Evolutionary conservation across 2,888 invertebrate species (phyloP), one percentile per base, ranked within the genome.

Genomic region (Nomada hirtipes): DNA sequence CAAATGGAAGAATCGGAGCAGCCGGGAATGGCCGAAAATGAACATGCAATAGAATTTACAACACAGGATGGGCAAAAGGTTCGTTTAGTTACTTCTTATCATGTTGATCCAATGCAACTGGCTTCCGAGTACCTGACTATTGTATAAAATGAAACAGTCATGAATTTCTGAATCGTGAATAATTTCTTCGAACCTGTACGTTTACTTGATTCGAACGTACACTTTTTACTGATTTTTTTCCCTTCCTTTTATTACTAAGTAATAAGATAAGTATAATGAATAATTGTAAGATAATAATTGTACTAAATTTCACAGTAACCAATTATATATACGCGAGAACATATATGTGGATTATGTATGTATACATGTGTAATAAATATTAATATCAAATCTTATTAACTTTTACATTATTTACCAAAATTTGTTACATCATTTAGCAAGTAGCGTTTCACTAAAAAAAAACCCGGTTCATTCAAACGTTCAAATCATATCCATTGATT

Each of bases 71-170:
- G 96, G 86, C 94, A 96, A 91, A 96, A 95, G 93, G 94, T 95
- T 78, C 94, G 95, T 88, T 92, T 96, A 83, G 95, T 96, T 83
- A 95, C 95, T 67, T 95, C 96, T 78, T 95, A 96, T 78, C 93
- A 93, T 73, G 93, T 94, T 36, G 94, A 94, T 85, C 94, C 94
- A 4, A 90, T 94, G 74, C 94, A 94, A 81, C 89, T 93, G 57
- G 89, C 91, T 20, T 92, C 94, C 13, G 93, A 94, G 87, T 94
- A 94, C 89, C 89, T 94, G 85, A 93, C 93, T 68, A 94, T 94
- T 89, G 91, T 93, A 79, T 94, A 93, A 87, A 79, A 52, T 50
- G 61, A 11, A 10, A 55, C n/a, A 60, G 59, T 23, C 11, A 29
- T 70, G 44, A 44, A 59, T 59, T 23, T 59, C 44, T 36, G 36